A percentile compares a stretch with the other conserved stretches of the same genome.
phyloP scores from a whole-genome alignment of 2,888 invertebrate genomes.

The Halictus ligatus region DNA sequence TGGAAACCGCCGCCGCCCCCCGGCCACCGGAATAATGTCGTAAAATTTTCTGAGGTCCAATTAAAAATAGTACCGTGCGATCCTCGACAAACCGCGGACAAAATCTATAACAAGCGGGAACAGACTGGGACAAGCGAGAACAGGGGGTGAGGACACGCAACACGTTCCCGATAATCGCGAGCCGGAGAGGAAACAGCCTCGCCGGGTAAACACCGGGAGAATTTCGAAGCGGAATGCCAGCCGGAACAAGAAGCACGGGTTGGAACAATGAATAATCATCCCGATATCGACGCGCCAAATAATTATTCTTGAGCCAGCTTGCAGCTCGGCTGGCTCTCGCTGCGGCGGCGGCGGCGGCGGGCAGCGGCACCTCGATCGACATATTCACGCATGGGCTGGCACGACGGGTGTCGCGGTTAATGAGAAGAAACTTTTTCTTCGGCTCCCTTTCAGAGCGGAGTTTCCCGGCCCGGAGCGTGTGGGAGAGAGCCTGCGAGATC shows the following conservation, averaged over 20 bases:
- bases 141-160: neutral
- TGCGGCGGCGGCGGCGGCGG: neutral
- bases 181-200: neutral
- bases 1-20: neutral
- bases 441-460: neutral
- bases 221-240: neutral
- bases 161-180: neutral
- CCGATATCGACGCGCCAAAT: slow-evolving; percentile 2
- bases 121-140: neutral
- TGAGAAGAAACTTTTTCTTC: slow-evolving; percentile 13
- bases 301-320: slow-evolving; percentile 3
- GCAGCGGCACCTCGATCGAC: neutral
- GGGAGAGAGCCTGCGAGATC: neutral
- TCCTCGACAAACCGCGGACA: neutral
- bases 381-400: slow-evolving; percentile 1
- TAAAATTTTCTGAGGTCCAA: neutral
- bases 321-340: neutral
- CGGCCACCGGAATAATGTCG: neutral
- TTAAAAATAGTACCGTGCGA: neutral
- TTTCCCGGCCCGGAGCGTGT: neutral
- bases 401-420: slow-evolving; percentile 13
- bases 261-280: neutral
- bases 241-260: neutral
- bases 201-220: neutral
- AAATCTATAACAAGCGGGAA: neutral